These are phyloP conservation scores for Drosophila affinis DNA, from an alignment of 2,888 invertebrate genomes.

Conservation along the genomic window DNA sequence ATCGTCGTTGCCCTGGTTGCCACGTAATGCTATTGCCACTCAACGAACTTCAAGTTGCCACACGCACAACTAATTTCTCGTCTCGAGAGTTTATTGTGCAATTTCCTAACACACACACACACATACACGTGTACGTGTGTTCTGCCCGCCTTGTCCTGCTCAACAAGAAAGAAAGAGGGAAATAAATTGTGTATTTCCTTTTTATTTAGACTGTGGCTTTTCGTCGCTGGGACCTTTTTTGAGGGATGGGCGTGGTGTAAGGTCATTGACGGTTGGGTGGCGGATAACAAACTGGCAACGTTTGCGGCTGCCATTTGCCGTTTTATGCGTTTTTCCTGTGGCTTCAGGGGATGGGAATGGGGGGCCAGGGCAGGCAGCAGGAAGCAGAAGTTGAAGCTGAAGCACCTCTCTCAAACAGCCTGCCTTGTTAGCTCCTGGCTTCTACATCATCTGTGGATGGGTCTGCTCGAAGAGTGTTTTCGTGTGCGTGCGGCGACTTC, in stretches of 20 bases:
- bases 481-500: conserved; percentile 53
- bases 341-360: conserved; percentile 8
- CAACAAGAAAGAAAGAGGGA: conserved; percentile 30
- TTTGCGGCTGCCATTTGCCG: conserved; percentile 74
- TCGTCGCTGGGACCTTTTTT: conserved; percentile 31
- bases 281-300: conserved; percentile 53
- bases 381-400: neutral
- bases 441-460: conserved; percentile 36
- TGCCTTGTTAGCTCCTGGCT: conserved; percentile 66
- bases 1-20: conserved; percentile 5
- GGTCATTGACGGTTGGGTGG: conserved; percentile 15
- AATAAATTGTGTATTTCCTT: conserved; percentile 70
- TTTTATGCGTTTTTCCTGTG: conserved; percentile 69
- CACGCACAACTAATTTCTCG: conserved; percentile 71
- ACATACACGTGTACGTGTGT: neutral
- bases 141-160: conserved; percentile 19
- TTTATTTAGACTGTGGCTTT: conserved; percentile 56
- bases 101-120: conserved; percentile 55
- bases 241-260: neutral
- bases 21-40: conserved; percentile 39
- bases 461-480: conserved; percentile 13
- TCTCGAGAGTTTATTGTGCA: conserved; percentile 79
- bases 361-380: neutral
- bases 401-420: conserved; percentile 29
- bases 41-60: conserved; percentile 46